phyloP scores from a whole-genome alignment of 2,888 invertebrate genomes.

The Nemapogon koenigi region DNA sequence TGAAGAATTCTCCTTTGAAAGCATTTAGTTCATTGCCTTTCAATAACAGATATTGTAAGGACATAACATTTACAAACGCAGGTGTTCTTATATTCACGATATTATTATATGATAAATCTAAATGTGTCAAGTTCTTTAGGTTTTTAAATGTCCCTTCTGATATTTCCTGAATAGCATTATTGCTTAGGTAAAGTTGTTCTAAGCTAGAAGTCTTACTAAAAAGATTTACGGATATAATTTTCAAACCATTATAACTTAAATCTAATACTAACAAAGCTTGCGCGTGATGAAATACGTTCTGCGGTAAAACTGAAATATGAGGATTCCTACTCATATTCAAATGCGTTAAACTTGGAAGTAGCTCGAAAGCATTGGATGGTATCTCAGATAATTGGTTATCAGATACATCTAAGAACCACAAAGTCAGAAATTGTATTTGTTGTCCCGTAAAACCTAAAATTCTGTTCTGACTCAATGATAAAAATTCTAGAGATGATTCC shows the following conservation, averaged over 20 bases:
- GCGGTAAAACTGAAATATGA: constrained; percentile 69
- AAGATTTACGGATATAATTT: constrained; percentile 74
- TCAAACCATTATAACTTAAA: constrained; percentile 76
- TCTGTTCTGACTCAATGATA: constrained; percentile 78
- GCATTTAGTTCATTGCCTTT: constrained; percentile 79
- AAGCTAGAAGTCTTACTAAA: constrained; percentile 72
- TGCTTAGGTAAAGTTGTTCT: constrained; percentile 70
- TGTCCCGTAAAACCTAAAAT: constrained; percentile 71
- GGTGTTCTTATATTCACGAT: constrained; percentile 77
- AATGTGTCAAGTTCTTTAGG: constrained; percentile 73
- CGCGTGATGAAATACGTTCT: constrained; percentile 74
- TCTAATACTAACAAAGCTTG: constrained; percentile 73
- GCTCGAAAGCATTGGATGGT: constrained; percentile 70
- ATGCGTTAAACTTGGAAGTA: constrained; percentile 70
- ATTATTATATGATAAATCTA: constrained; percentile 82
- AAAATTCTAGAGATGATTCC: constrained; percentile 73
- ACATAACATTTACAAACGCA: constrained; percentile 80
- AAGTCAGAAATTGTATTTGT: constrained; percentile 67
- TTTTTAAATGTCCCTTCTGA: constrained; percentile 80
- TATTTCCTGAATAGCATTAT: constrained; percentile 79
- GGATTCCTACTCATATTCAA: constrained; percentile 80
- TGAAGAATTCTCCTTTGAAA: constrained; percentile 85
- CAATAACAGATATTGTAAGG: constrained; percentile 73
- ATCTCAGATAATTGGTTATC: constrained; percentile 80
- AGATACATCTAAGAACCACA: constrained; percentile 78